Evolutionary conservation across 2,797 vertebrate genomes (phyloP).

Genomic region (Molossus molossus): DNA sequence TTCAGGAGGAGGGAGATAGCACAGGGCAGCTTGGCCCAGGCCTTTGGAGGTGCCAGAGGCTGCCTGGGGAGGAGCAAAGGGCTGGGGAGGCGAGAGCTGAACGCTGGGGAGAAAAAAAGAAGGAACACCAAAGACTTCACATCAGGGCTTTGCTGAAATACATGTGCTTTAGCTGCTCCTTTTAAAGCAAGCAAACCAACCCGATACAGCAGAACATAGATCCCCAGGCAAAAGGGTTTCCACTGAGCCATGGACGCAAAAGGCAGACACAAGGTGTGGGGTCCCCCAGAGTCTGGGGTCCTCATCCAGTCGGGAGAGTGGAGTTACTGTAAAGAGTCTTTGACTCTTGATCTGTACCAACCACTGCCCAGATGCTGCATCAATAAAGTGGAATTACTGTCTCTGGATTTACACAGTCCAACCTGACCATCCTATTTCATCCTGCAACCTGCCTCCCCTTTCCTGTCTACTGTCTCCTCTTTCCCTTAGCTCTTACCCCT

Average conservation of each 20-base stretch:
- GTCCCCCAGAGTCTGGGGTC: background rate
- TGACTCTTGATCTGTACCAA: background rate
- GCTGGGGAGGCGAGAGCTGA: background rate
- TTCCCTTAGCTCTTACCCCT: background rate
- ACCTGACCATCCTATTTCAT: background rate
- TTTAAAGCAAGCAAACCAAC: conserved; percentile 28
- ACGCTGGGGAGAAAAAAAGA: background rate
- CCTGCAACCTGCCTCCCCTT: background rate
- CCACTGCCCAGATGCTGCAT: background rate
- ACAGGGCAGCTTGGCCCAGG: background rate
- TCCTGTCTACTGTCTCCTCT: background rate
- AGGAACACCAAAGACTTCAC: background rate
- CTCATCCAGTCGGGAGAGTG: background rate
- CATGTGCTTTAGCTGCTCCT: background rate
- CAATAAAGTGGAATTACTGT: background rate
- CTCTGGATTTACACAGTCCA: background rate
- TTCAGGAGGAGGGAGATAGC: background rate
- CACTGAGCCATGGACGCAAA: background rate
- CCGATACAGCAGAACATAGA: background rate
- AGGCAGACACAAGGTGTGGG: background rate
- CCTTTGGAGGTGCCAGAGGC: background rate
- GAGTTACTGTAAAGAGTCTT: background rate
- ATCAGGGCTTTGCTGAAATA: background rate
- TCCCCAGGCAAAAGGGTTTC: background rate
- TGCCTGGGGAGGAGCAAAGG: background rate